Conservation (phyloP, 2,113 vertebrate species). For the Austrofundulus limnaeus region DNA sequence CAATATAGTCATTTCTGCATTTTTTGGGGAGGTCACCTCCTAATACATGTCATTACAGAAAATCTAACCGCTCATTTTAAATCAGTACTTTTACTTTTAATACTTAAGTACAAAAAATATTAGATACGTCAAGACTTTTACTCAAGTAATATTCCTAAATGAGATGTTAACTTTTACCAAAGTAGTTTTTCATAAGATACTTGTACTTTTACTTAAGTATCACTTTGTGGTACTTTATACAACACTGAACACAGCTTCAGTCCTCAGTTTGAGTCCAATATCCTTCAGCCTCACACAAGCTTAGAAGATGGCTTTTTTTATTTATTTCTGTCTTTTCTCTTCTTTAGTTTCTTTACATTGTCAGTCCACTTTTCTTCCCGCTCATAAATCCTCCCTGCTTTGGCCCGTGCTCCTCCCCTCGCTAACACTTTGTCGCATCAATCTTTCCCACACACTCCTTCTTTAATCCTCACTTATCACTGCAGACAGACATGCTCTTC, state of each 20-base stretch:
- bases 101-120: no score
- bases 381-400: slow-evolving; percentile 45
- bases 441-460: slow-evolving; percentile 46
- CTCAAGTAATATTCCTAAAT: no score
- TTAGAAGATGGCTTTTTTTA: not conserved
- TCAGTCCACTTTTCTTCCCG: slow-evolving; percentile 14
- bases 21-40: no score
- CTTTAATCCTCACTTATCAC: slow-evolving; percentile 44
- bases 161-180: no score
- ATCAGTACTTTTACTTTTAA: no score
- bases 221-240: no score
- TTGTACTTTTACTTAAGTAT: no score
- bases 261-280: not conserved
- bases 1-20: no score
- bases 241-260: not conserved
- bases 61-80: no score
- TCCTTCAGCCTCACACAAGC: not conserved
- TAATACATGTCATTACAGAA: no score
- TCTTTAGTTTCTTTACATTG: not conserved
- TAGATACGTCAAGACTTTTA: no score
- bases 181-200: no score
- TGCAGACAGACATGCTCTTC: slow-evolving; percentile 18
- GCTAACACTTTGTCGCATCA: slow-evolving; percentile 46
- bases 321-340: slow-evolving; percentile 5
- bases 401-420: slow-evolving; percentile 45